Evolutionary conservation across 30 jellyfish, hydroid and myxozoan genomes (phyloP).

Genomic region (Cassiopea andromeda): DNA sequence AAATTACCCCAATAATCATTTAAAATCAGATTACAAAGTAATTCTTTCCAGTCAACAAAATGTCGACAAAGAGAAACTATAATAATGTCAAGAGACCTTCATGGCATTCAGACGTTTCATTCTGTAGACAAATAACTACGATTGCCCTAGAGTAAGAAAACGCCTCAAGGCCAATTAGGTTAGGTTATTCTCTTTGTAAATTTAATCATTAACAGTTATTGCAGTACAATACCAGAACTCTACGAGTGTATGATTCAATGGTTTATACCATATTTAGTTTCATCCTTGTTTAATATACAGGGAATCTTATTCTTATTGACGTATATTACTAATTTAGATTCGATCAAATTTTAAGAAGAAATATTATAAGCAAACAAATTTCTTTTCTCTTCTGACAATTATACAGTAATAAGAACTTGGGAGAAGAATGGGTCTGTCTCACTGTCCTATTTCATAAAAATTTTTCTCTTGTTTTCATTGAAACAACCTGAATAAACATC

Average conservation of each 20-base stretch:
- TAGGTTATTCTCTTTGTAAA: slow-evolving; percentile 4
- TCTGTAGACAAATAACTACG: too few relatives aligned
- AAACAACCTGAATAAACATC: too few relatives aligned
- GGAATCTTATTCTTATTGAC: slow-evolving; percentile 6
- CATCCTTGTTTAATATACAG: slow-evolving; percentile 4
- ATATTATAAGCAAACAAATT: not conserved
- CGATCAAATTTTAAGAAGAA: not conserved
- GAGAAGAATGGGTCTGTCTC: not conserved
- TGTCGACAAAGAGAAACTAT: too few relatives aligned
- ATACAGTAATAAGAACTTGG: not conserved
- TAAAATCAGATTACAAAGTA: too few relatives aligned
- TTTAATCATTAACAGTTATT: not conserved
- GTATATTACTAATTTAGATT: slow-evolving; percentile 12
- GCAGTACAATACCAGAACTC: slow-evolving; percentile 3
- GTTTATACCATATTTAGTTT: slow-evolving; percentile 14
- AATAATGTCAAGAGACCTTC: too few relatives aligned
- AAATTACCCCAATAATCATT: too few relatives aligned
- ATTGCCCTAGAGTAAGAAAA: not conserved
- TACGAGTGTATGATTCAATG: slow-evolving; percentile 20
- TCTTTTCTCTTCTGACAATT: not conserved
- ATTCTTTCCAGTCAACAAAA: too few relatives aligned
- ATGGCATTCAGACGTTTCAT: too few relatives aligned
- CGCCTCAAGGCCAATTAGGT: not conserved
- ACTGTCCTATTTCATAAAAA: not conserved
- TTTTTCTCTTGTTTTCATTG: not conserved